A percentile compares a stretch with the other conserved stretches of the same genome.
Conservation (phyloP, 2,888 invertebrate species). For the Cosmia trapezina region DNA sequence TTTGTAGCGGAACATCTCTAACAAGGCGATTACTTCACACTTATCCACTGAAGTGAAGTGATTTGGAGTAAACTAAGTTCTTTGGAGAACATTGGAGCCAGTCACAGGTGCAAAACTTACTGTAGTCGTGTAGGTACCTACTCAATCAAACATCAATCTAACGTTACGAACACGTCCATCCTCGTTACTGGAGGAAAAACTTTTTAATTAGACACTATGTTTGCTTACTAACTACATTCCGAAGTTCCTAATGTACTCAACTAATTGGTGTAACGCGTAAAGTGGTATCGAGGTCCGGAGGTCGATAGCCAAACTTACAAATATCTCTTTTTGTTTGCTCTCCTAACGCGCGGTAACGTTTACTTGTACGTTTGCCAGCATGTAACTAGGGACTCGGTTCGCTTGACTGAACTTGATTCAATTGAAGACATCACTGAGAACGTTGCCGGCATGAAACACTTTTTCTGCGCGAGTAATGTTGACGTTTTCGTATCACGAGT, state of each 20-base stretch:
- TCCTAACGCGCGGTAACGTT: conserved; percentile 44
- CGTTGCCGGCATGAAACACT: conserved; percentile 36
- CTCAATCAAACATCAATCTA: conserved; percentile 70
- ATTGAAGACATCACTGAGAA: conserved; percentile 54
- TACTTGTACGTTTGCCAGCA: conserved; percentile 54
- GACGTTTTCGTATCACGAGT: conserved; percentile 36
- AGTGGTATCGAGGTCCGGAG: conserved; percentile 52
- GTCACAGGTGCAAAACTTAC: conserved; percentile 63
- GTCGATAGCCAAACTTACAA: conserved; percentile 48
- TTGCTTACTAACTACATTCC: conserved; percentile 64
- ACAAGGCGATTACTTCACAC: conserved; percentile 58
- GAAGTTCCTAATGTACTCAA: conserved; percentile 66
- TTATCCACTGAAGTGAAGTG: conserved; percentile 57
- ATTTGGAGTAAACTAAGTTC: conserved; percentile 63
- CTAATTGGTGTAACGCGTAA: conserved; percentile 66
- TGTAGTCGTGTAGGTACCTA: conserved; percentile 33
- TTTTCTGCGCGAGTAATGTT: conserved; percentile 43
- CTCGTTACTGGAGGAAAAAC: conserved; percentile 69
- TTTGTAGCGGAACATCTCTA: conserved; percentile 50
- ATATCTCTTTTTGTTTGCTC: conserved; percentile 57
- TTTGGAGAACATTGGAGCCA: conserved; percentile 49
- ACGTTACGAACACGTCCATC: conserved; percentile 68
- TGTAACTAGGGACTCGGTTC: conserved; percentile 46
- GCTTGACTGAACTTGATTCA: conserved; percentile 62
- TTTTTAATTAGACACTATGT: conserved; percentile 73